Base-by-base conservation (phyloP, 1,140 invertebrate species). In the Stratiolaelaps scimitus region DNA sequence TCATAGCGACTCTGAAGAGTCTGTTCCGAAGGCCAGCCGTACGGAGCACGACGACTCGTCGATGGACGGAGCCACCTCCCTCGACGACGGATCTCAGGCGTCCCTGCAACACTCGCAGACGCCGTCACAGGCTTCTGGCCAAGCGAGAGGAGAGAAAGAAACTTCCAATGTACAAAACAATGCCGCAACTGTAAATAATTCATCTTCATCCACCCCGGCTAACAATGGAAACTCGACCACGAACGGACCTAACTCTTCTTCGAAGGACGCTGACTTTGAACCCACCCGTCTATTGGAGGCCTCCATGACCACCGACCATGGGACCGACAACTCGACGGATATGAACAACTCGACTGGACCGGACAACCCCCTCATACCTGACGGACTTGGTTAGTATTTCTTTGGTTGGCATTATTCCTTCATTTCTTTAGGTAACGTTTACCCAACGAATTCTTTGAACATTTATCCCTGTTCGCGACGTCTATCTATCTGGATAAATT, bases 101-200 rank as follows among this genome's bases (percentile, higher is more conserved):
- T 60, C 53, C 53, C 53, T 60, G 53, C 53, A 60, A 34, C 53
- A 60, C 26, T 34, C 26, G 53, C 34, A 26, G 26, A 60, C 26
- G 26, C 53, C 26, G 53, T 34, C 26, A 34, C 53, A 60, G 34
- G 26, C 53, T 29, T 40, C 34, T 40, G 34, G 34, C 34, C 34
- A 40, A 40, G 34, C 34, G 34, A 40, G 34, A 40, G 34, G 34
- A 40, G 34, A 40, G 34, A 60, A 60, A 23, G 53, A 60, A 60
- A 34, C 53, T 60, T 60, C 53, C 53, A 60, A 60, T 60, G 53
- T 60, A 60, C 53, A 60, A 60, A 60, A 26, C 53, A 60, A 60
- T 60, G 53, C 53, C 34, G 53, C 34, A 26, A 60, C 53, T 60
- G 53, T 60, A 60, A 60, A 60, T 60, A 60, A 60, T 34, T 60